Evolutionary conservation across 2,797 vertebrate genomes (phyloP).

Genomic region (Merluccius polli): DNA sequence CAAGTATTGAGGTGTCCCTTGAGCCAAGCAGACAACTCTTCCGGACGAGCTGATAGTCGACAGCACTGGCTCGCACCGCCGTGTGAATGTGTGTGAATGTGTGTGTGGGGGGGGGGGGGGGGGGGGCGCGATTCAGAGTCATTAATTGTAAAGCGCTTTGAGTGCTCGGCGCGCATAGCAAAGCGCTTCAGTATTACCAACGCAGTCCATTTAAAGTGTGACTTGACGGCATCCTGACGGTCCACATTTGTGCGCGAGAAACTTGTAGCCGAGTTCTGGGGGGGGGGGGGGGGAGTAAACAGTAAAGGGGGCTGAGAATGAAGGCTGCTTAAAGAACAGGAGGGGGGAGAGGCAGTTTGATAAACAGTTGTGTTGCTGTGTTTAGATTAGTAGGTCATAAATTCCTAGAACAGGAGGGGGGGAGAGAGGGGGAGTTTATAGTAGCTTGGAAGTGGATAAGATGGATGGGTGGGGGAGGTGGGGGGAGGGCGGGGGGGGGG

Average conservation of each 20-base stretch:
- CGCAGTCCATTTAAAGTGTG: too few species aligned
- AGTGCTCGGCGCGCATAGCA: too few species aligned
- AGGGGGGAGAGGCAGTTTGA: conserved; percentile 48
- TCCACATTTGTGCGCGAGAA: too few species aligned
- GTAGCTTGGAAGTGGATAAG: not conserved
- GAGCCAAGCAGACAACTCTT: not conserved
- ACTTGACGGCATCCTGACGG: too few species aligned
- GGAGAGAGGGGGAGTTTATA: not conserved
- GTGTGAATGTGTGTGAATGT: not conserved
- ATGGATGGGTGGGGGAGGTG: conserved; percentile 8
- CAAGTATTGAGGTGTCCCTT: not conserved
- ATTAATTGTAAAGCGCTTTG: too few species aligned
- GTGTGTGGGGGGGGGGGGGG: not conserved
- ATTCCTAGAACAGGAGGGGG: conserved; percentile 45
- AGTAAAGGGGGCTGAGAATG: conserved; percentile 13
- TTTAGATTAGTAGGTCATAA: conserved; percentile 63
- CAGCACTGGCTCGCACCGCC: not conserved
- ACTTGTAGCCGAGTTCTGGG: not conserved
- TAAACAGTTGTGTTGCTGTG: conserved; percentile 56
- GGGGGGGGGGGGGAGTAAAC: not conserved
- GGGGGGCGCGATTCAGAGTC: too few species aligned
- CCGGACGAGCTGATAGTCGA: not conserved
- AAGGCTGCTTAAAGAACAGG: not conserved
- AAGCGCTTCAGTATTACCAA: too few species aligned
- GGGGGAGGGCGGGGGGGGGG: not conserved